A percentile compares a stretch with the other conserved stretches of the same genome.
Evolutionary conservation across 2,888 invertebrate genomes (phyloP).

Genomic region (Dendrolimus houi): DNA sequence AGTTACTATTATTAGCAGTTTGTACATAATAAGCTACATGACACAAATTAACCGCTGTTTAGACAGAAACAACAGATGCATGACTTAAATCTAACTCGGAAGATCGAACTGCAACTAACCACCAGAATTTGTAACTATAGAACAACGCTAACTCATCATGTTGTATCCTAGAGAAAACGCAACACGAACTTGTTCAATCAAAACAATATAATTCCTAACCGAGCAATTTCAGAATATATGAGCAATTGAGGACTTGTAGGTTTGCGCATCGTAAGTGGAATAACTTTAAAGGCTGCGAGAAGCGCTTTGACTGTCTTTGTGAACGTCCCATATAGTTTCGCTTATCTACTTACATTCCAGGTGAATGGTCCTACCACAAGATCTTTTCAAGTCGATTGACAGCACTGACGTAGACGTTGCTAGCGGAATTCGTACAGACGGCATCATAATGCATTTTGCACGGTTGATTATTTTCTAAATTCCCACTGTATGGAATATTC

Average conservation of each 20-base stretch:
- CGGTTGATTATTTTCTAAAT: slow-evolving; percentile 17
- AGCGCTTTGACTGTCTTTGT: slow-evolving; percentile 42
- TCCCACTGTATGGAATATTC: slow-evolving; percentile 19
- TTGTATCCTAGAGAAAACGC: slow-evolving; percentile 22
- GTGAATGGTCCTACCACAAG: slow-evolving; percentile 43
- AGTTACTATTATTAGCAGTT: not conserved
- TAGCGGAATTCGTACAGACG: slow-evolving; percentile 8
- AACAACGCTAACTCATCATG: slow-evolving; percentile 14
- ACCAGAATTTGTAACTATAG: not conserved
- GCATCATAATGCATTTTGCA: slow-evolving; percentile 8
- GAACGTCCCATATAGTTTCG: slow-evolving; percentile 48
- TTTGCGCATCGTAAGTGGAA: slow-evolving; percentile 37
- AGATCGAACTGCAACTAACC: not conserved
- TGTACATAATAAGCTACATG: not conserved
- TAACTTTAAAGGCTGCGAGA: slow-evolving; percentile 46
- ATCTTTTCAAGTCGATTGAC: slow-evolving; percentile 25
- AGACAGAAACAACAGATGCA: not conserved
- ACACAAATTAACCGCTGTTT: not conserved
- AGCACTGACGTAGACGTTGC: slow-evolving; percentile 1
- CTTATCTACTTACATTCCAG: slow-evolving; percentile 56
- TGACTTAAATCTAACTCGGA: not conserved
- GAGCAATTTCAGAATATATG: slow-evolving; percentile 16
- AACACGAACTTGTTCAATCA: slow-evolving; percentile 21
- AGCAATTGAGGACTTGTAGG: slow-evolving; percentile 31
- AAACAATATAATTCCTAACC: slow-evolving; percentile 25